Conservation (phyloP, 2,113 vertebrate species). For the Raphicerus campestris region DNA sequence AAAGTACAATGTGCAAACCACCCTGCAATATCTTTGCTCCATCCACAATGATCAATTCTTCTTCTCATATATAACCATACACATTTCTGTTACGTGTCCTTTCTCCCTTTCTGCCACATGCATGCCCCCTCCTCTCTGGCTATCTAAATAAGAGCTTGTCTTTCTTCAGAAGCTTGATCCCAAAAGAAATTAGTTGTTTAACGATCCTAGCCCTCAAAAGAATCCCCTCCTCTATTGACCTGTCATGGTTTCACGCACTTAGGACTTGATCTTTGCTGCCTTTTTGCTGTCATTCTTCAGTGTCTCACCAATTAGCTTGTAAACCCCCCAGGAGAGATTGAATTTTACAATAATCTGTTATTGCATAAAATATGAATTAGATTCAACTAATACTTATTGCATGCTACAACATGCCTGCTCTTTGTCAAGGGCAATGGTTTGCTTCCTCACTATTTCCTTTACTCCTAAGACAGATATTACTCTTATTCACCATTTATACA, state of each 20-base stretch:
- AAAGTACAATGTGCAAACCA: neutral
- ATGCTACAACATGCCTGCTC: neutral
- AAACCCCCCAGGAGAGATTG: neutral
- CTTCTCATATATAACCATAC: neutral
- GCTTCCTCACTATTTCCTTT: neutral
- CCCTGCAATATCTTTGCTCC: neutral
- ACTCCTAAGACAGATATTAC: neutral
- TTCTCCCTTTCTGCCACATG: neutral
- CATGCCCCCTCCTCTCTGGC: neutral
- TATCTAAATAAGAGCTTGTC: neutral
- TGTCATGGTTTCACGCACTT: neutral
- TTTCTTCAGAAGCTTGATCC: neutral
- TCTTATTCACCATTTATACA: neutral
- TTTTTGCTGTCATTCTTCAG: neutral
- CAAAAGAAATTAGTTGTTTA: neutral
- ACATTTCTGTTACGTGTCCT: neutral
- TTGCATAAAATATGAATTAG: neutral
- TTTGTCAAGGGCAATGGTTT: neutral
- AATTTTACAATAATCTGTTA: neutral
- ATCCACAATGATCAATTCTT: neutral
- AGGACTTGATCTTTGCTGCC: neutral
- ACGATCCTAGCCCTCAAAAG: neutral
- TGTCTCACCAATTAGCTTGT: neutral
- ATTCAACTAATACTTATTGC: neutral
- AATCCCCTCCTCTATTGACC: neutral